Percentiles rank a stretch among this genome's conserved stretches.
Conservation (phyloP, 2,888 invertebrate species). For the Lapara coniferarum region DNA sequence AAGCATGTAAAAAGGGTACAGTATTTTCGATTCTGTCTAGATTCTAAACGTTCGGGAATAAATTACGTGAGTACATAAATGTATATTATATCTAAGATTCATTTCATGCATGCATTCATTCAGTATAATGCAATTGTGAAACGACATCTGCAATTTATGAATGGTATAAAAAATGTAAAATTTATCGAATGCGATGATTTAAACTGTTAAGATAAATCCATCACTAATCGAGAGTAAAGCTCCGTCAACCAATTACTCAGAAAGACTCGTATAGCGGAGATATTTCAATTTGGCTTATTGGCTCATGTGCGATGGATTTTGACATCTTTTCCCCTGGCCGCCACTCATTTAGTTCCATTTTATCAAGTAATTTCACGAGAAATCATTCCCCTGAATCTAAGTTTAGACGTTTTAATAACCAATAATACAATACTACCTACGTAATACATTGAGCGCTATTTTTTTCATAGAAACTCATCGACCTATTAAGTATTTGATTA, state of each 20-base stretch:
- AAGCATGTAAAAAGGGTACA: no score
- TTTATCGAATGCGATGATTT: slow-evolving; percentile 23
- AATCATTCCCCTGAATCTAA: slow-evolving; percentile 44
- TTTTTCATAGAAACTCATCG: no score
- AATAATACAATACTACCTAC: neutral
- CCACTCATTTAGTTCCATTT: slow-evolving; percentile 62
- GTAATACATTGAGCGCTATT: no score
- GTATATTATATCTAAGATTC: no score
- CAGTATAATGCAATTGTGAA: no score
- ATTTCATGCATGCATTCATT: no score
- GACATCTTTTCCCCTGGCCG: slow-evolving; percentile 74
- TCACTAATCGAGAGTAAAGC: slow-evolving; percentile 63
- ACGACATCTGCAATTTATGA: no score
- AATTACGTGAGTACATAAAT: no score
- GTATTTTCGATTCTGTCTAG: no score
- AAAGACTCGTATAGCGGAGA: slow-evolving; percentile 72
- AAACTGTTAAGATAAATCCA: slow-evolving; percentile 38
- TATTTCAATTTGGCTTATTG: slow-evolving; percentile 81
- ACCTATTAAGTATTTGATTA: no score
- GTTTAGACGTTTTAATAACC: neutral
- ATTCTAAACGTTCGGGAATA: no score
- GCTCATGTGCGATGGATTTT: slow-evolving; percentile 76
- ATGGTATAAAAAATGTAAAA: neutral
- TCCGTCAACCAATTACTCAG: slow-evolving; percentile 77
- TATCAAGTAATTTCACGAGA: slow-evolving; percentile 62